Conservation (phyloP, 2,888 invertebrate species). For the Tryphoninae sp. region DNA sequence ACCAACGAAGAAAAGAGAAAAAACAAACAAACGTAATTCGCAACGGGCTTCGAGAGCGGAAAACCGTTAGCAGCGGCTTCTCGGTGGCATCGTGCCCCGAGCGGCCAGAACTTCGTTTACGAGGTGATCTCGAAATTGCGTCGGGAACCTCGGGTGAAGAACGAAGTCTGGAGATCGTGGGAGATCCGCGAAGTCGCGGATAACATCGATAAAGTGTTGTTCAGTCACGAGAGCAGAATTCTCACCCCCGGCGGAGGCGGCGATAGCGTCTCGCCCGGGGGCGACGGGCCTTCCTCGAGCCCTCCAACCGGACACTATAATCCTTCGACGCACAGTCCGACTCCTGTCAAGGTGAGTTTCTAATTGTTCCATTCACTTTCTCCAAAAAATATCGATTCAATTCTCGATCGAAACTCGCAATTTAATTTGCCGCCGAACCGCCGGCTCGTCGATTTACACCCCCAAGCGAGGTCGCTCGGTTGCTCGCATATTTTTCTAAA, state of each 20-base stretch:
- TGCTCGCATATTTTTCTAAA: too few species aligned
- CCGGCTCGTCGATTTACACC: too few species aligned
- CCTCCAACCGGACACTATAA: conserved; percentile 77
- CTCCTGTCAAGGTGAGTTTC: conserved; percentile 76
- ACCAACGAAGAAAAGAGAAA: background rate
- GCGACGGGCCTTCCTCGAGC: conserved; percentile 79
- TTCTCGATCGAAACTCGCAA: too few species aligned
- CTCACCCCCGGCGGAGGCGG: conserved; percentile 80
- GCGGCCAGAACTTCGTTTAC: conserved; percentile 54
- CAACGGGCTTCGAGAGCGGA: conserved; percentile 48
- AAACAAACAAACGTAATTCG: background rate
- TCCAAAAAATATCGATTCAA: background rate
- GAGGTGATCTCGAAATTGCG: conserved; percentile 40
- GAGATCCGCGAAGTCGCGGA: conserved; percentile 76
- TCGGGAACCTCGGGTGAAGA: conserved; percentile 51
- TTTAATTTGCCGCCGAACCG: too few species aligned
- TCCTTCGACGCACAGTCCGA: conserved; percentile 77
- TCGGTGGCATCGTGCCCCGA: conserved; percentile 57
- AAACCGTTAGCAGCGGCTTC: conserved; percentile 47
- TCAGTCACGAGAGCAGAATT: conserved; percentile 81
- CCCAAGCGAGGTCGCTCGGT: too few species aligned
- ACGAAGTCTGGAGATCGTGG: conserved; percentile 66
- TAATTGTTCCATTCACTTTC: background rate
- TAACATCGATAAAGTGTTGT: conserved; percentile 79
- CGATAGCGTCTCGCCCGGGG: conserved; percentile 79